Base-by-base conservation (phyloP, 2,113 vertebrate species). In the Callopanchax toddi region DNA sequence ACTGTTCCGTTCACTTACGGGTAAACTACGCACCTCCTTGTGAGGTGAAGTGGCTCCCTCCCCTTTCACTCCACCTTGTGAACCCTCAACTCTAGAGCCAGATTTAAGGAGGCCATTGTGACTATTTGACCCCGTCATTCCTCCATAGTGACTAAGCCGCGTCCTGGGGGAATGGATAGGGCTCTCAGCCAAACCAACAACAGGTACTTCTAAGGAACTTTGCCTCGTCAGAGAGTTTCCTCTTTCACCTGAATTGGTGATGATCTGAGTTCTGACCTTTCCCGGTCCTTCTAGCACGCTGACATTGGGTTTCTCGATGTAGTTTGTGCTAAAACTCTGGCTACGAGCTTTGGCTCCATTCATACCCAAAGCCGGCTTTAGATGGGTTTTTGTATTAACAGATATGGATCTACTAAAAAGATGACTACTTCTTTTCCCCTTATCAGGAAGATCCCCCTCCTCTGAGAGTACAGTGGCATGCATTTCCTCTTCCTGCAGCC, bases 311-410 rank as follows among this genome's bases (percentile, higher is more conserved):
- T 94, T 95, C 60, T 96, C 95, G 15, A 89, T 93, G 32, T 89
- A 90, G 77, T 93, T 93, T 37, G 83, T 22, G n/a, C 96, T 95
- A 70, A 96, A 96, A 60, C 96, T 97, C 90, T 96, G 96, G 77
- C 96, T 97, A 0, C 96, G 94, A 36, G 95, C 96, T 85, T 98
- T 98, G 0, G 96, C 95, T 7, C 95, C 96, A 0, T 94, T 97
- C 96, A 97, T 96, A 51, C 96, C 96, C 57, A 98, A 86, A 11
- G 94, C 96, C 2, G 96, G 96, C 62, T 96, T 97, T 10, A 94
- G 81, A 66, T 94, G 94, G 0, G 95, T 83, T 81, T 96, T 97
- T 77, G 74, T 92, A 16, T 76, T 89, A 26, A 94, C 93, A 39
- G 95, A 96, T 85, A 93, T 78, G 43, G 95, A 95, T 64, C 93